Percentiles rank a stretch among this genome's conserved stretches.
Evolutionary conservation across 2,113 vertebrate genomes (phyloP).

Genomic region (Myocastor coypus): DNA sequence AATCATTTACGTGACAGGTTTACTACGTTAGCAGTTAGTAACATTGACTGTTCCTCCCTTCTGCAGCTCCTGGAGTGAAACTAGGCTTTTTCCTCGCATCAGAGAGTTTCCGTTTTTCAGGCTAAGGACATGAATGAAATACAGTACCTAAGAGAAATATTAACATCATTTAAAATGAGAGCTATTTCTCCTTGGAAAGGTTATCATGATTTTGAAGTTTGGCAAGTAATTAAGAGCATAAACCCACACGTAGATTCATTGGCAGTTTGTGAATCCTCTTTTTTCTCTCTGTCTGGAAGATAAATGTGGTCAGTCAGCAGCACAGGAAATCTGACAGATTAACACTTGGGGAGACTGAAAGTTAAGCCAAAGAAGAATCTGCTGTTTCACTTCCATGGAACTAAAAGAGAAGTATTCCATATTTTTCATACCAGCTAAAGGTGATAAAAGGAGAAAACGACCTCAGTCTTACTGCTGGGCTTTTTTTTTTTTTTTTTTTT

Average conservation of each 20-base stretch:
- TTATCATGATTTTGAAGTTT: constrained; percentile 58
- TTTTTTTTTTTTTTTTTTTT: no score
- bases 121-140: constrained; percentile 33
- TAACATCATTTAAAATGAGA: constrained; percentile 63
- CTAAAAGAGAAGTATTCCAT: not conserved
- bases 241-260: not conserved
- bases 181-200: constrained; percentile 48
- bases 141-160: constrained; percentile 35
- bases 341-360: not conserved
- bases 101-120: constrained; percentile 23
- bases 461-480: not conserved
- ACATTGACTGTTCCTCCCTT: not conserved
- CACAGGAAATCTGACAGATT: not conserved
- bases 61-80: constrained; percentile 6
- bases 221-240: constrained; percentile 48
- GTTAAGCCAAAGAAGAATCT: constrained; percentile 14
- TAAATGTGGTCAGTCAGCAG: not conserved
- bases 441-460: not conserved
- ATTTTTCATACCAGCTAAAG: constrained; percentile 4
- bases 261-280: not conserved
- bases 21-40: not conserved
- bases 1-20: not conserved
- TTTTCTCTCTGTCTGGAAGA: constrained; percentile 47
- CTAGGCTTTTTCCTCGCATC: constrained; percentile 29
- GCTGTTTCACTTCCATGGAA: not conserved